A percentile compares a stretch with the other conserved stretches of the same genome.
Evolutionary conservation across 2,113 vertebrate genomes (phyloP).

Genomic region (Notiomystis cincta): DNA sequence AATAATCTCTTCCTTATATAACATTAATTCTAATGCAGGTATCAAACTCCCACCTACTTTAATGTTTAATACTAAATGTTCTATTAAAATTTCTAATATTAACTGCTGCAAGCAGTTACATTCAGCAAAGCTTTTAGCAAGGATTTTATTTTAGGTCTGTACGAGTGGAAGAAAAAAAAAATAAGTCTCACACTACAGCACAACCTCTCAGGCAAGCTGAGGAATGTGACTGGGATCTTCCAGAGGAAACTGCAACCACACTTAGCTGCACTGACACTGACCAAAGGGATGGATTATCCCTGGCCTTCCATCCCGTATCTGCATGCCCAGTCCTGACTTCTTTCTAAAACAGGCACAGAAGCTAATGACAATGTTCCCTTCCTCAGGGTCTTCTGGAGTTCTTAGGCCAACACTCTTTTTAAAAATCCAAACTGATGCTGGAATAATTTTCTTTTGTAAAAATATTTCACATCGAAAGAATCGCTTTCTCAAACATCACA

Average conservation of each 20-base stretch:
- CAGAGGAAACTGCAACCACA: background rate
- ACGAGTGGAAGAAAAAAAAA: background rate
- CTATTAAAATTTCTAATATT: background rate
- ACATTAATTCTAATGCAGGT: background rate
- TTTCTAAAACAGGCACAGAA: background rate
- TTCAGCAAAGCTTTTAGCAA: background rate
- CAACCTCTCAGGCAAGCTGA: background rate
- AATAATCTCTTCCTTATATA: background rate
- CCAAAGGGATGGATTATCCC: background rate
- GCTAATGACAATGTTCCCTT: rapidly evolving
- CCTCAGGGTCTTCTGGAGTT: background rate
- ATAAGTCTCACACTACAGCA: background rate
- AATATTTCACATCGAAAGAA: background rate
- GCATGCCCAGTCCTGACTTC: background rate
- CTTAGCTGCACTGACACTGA: background rate
- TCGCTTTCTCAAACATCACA: background rate
- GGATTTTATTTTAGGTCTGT: background rate
- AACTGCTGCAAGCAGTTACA: background rate
- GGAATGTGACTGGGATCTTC: background rate
- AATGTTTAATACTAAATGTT: background rate
- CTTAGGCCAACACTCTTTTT: background rate
- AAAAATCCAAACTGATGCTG: background rate
- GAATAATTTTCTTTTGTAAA: background rate
- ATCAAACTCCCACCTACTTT: background rate
- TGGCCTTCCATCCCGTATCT: background rate